These are phyloP conservation scores for Bombus waltoni DNA, from an alignment of 1,140 invertebrate genomes.

Conservation along the genomic window DNA sequence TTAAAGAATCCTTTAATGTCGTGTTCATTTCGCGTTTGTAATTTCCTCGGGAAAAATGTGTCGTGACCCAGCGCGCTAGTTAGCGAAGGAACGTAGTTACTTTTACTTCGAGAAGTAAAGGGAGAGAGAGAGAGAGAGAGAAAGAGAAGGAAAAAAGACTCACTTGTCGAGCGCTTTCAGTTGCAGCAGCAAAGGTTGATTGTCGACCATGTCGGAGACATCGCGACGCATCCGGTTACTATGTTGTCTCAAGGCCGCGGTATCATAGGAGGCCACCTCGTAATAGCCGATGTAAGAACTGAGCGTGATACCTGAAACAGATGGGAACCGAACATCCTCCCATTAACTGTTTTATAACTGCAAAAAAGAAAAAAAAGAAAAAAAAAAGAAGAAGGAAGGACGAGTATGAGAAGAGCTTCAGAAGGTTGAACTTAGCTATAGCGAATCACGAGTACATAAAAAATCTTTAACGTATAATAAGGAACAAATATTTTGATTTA, in stretches of 20 bases:
- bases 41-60: conserved; percentile 16
- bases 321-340: conserved; percentile 13
- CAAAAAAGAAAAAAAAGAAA: not conserved
- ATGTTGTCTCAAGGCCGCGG: conserved; percentile 62
- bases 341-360: not conserved
- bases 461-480: not conserved
- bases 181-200: conserved; percentile 59
- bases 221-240: conserved; percentile 66
- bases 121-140: not conserved
- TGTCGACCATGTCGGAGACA: conserved; percentile 36
- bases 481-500: too few species aligned
- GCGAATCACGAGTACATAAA: not conserved
- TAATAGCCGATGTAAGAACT: conserved; percentile 65
- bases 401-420: not conserved
- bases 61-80: conserved; percentile 11
- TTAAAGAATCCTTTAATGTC: conserved; percentile 30
- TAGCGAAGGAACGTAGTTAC: not conserved
- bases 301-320: conserved; percentile 61
- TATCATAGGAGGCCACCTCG: conserved; percentile 63
- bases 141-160: not conserved
- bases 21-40: conserved; percentile 22
- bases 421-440: not conserved
- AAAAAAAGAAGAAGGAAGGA: not conserved
- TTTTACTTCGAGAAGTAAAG: not conserved
- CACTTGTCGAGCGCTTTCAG: conserved; percentile 63